Base-by-base conservation (phyloP, 2,797 vertebrate species). In the Epinephelus coioides region DNA sequence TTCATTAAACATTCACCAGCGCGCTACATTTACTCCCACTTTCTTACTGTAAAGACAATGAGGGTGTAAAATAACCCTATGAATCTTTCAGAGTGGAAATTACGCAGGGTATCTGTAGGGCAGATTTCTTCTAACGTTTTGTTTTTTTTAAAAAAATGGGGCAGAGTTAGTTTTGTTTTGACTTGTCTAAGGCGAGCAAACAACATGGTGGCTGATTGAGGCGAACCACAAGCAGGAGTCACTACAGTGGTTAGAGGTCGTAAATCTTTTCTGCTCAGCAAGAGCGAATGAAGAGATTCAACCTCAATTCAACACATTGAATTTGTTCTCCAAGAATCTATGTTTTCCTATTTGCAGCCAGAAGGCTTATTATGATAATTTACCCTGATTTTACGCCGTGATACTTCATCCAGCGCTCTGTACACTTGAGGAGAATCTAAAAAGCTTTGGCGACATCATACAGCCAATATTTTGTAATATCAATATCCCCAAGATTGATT, bases 1-100 rank as follows among this genome's bases (percentile, higher is more conserved):
- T 73, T 85, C 88, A 90, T 90, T 23, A 93, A 91, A 90, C 82
- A 92, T 91, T 90, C 74, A 90, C 47, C 74, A 61, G 49, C 12
- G 11, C 0, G 47, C 49, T 56, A 63, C 76, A 62, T 74, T 68
- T 78, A 87, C 74, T 81, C 57, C 50, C 73, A 55, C 78, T 75
- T 82, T 79, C 62, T 38, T 75, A 71, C 57, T 59, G 72, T 73
- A 59, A 75, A 79, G 81, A 82, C 61, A 38, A 60, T 19, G 30
- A 82, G 65, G 85, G 84, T 88, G 86, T 89, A 69, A 89, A 86
- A 86, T 85, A 34, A 83, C 88, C 53, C 61, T 30, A 82, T 89
- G 64, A 90, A 87, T 88, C 55, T 87, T 90, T 90, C 73, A 91
- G 70, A 62, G 78, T 53, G 79, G 86, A 88, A 90, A 87, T 78